These are phyloP conservation scores for Noctua janthe DNA, from an alignment of 2,888 invertebrate genomes.

Conservation along the genomic window DNA sequence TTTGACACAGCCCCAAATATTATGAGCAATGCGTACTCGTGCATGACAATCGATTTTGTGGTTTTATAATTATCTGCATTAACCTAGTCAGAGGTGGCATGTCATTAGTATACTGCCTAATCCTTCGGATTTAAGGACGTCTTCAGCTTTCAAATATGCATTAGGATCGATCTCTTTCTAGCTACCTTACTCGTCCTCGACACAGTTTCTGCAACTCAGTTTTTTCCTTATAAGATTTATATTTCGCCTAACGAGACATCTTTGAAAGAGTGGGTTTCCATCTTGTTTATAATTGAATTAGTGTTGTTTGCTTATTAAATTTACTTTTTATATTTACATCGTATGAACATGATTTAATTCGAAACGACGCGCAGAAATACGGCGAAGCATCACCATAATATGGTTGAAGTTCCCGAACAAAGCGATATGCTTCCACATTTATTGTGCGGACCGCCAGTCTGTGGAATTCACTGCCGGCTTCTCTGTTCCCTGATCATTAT, in stretches of 20 bases:
- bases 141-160: conserved; percentile 40
- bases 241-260: conserved; percentile 11
- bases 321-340: too few species aligned
- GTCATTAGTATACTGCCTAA: conserved; percentile 16
- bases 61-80: conserved; percentile 38
- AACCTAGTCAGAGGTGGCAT: background rate
- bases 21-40: background rate
- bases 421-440: too few species aligned
- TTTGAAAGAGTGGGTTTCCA: conserved; percentile 12
- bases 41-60: conserved; percentile 26
- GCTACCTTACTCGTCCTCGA: conserved; percentile 73
- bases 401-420: too few species aligned
- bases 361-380: background rate
- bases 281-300: background rate
- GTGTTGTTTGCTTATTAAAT: too few species aligned
- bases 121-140: conserved; percentile 13
- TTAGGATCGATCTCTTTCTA: conserved; percentile 72
- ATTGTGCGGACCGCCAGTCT: too few species aligned
- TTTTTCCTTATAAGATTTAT: conserved; percentile 49
- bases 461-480: too few species aligned
- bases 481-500: too few species aligned
- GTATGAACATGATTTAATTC: background rate
- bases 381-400: background rate
- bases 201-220: conserved; percentile 69
- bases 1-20: background rate